A percentile compares a stretch with the other conserved stretches of the same genome.
Conservation (phyloP, 2,797 vertebrate species). For the Muscicapa comitata region DNA sequence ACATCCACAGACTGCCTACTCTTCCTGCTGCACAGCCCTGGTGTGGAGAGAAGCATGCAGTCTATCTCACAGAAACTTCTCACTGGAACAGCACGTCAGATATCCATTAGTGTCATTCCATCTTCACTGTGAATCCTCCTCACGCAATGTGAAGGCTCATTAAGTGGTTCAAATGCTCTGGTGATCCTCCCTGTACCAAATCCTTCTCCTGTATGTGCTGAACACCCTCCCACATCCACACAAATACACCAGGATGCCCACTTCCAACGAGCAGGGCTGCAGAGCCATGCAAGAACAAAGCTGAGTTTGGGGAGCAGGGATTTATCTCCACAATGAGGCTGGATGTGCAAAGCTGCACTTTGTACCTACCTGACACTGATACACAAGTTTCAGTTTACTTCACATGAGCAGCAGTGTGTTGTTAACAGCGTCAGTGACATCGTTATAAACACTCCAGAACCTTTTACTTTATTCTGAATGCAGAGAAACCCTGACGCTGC, state of each 20-base stretch:
- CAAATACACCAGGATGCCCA: background rate
- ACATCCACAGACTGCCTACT: background rate
- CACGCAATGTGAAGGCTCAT: background rate
- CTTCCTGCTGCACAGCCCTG: background rate
- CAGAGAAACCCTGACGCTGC: background rate
- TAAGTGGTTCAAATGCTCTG: background rate
- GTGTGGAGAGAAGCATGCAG: background rate
- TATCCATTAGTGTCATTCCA: background rate
- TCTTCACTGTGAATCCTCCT: background rate
- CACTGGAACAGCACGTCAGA: fast-evolving
- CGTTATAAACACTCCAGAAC: background rate
- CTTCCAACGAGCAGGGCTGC: background rate
- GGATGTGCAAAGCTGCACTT: background rate
- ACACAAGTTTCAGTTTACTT: background rate
- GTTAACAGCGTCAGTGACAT: background rate
- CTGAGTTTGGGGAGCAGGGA: background rate
- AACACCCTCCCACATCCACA: background rate
- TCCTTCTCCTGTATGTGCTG: background rate
- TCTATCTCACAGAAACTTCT: background rate
- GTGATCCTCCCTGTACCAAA: background rate
- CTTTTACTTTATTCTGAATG: background rate
- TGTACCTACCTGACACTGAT: fast-evolving
- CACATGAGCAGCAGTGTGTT: background rate
- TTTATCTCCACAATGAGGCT: background rate
- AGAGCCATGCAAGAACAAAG: background rate